These are phyloP conservation scores for Epizoanthus fatuus DNA, from an alignment of 92 coral and sea anemone genomes.

Conservation along the genomic window DNA sequence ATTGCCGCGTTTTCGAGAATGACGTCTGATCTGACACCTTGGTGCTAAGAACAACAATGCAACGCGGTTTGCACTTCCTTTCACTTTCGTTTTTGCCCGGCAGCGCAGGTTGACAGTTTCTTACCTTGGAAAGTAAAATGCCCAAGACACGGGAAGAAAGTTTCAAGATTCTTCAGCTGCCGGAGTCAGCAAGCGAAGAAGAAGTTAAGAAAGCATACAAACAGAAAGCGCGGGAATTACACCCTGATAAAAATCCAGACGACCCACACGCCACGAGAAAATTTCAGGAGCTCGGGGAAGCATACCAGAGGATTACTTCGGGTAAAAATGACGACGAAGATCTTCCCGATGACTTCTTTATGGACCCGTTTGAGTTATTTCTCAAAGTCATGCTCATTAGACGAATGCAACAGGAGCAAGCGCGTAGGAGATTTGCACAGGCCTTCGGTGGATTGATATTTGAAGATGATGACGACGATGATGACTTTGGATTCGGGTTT, in stretches of 20 bases:
- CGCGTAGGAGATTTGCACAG: slow-evolving; percentile 49
- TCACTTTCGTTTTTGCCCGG: slow-evolving; percentile 11
- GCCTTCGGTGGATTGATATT: slow-evolving; percentile 39
- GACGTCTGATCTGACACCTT: too few relatives aligned
- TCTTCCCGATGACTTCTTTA: slow-evolving; percentile 45
- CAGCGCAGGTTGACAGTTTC: background rate
- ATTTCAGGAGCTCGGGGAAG: slow-evolving; percentile 79
- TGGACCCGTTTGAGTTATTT: slow-evolving; percentile 58
- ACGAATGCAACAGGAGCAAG: slow-evolving; percentile 49
- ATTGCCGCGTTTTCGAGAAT: too few relatives aligned
- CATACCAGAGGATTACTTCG: slow-evolving; percentile 69
- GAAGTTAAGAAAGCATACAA: slow-evolving; percentile 79
- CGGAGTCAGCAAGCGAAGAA: slow-evolving; percentile 73
- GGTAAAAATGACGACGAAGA: slow-evolving; percentile 46
- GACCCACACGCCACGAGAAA: slow-evolving; percentile 73
- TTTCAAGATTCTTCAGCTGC: slow-evolving; percentile 72
- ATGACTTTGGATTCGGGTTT: slow-evolving; percentile 27
- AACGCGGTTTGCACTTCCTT: background rate
- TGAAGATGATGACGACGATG: slow-evolving; percentile 53
- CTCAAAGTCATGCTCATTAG: slow-evolving; percentile 59
- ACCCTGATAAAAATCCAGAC: slow-evolving; percentile 84
- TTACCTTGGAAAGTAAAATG: slow-evolving; percentile 23
- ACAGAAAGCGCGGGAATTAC: slow-evolving; percentile 83
- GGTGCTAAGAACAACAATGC: slow-evolving; percentile 18
- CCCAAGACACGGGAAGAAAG: slow-evolving; percentile 76